These are phyloP conservation scores for Periplaneta americana DNA, from an alignment of 1,140 invertebrate genomes.

Conservation along the genomic window DNA sequence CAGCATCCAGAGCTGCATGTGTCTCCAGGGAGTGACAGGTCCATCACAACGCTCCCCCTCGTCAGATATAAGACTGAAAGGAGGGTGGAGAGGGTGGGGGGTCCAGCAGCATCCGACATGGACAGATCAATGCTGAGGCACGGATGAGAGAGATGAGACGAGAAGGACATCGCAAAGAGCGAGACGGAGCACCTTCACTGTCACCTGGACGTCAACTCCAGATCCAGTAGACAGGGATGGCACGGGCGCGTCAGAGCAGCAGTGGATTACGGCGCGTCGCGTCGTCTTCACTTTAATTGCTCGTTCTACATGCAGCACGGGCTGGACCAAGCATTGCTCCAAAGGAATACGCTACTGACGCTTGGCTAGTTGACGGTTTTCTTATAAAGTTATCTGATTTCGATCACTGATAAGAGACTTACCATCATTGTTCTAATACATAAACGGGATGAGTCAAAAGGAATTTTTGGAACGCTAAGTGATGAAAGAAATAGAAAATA, in stretches of 20 bases:
- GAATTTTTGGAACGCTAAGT: too few relatives aligned
- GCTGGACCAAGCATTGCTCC: neutral
- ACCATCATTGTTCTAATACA: too few relatives aligned
- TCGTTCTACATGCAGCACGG: neutral
- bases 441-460: too few relatives aligned
- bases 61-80: neutral
- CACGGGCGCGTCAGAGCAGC: neutral
- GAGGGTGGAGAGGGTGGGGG: too few relatives aligned
- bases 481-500: too few relatives aligned
- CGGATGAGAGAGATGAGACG: neutral
- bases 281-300: neutral
- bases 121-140: conserved; percentile 17
- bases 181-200: neutral
- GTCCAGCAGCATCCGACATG: neutral
- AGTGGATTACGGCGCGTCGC: neutral
- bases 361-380: too few relatives aligned
- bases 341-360: too few relatives aligned
- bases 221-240: neutral
- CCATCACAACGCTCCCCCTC: neutral
- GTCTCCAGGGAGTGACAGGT: conserved; percentile 3
- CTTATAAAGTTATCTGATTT: too few relatives aligned
- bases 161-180: conserved; percentile 1
- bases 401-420: too few relatives aligned
- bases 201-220: conserved; percentile 15
- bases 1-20: neutral